Base-by-base conservation (phyloP, 1,140 invertebrate species). In the Luehdorfia chinensis region DNA sequence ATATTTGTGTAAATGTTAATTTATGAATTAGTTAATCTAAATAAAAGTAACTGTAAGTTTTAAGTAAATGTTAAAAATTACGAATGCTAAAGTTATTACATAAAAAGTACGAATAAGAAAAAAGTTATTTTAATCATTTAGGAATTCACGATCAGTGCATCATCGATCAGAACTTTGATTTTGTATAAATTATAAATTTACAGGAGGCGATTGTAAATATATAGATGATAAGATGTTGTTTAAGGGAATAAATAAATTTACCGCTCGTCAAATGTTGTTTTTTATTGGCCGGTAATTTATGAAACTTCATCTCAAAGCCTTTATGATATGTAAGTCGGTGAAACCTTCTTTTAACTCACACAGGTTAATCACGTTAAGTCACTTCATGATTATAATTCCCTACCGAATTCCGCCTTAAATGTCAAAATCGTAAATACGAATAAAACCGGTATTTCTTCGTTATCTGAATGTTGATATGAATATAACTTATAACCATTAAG, bases 191-290 rank as follows among this genome's bases (percentile, higher is more conserved):
- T 41, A 15, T 39, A 44, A 44, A 43, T 43, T 44, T 19, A 36
- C 31, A 54, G 15, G 13, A 19, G 16, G 27, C 11, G 15, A 30
- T 43, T 41, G 54, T 56, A 56, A 51, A 56, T 56, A 56, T 19
- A 8, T 55, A 50, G 19, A 21, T 23, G 27, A 47, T 56, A 45
- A 50, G 43, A 31, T 50, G 47, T 56, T 56, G 47, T 51, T 56
- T 56, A 56, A 56, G 54, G 19, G 15, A 25, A 41, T 25, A 32
- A 56, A 56, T 56, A 51, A 55, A 55, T 16, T 31, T 44, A 51
- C 36, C 49, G 54, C 50, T 56, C 48, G 49, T 47, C 27, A 21
- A 12, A 23, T 33, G 12, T 28, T 23, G 18, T 37, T 31, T 53
- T 33, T 23, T 46, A 39, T 32, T 33, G 19, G 7, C 19, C n/a